Evolutionary conservation across 2,797 vertebrate species (phyloP).

Genomic region (Graptemys geographica): DNA sequence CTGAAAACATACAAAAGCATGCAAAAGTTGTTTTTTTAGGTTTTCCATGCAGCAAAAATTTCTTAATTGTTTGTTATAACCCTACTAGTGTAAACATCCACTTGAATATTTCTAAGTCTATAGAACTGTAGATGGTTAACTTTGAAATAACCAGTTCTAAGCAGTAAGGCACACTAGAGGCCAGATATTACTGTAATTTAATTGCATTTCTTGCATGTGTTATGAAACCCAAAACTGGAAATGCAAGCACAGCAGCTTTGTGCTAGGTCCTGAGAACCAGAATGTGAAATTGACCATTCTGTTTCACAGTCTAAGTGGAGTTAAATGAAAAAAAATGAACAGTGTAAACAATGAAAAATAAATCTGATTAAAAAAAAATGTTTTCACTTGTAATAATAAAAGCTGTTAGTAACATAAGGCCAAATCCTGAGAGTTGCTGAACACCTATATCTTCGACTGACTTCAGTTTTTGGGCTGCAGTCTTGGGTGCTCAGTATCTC

Average conservation of each 20-base stretch:
- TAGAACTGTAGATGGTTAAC: background rate
- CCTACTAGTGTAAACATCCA: background rate
- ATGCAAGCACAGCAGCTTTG: background rate
- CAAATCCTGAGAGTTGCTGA: background rate
- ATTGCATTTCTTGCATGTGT: background rate
- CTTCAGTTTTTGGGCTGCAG: background rate
- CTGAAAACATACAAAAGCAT: background rate
- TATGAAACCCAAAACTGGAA: background rate
- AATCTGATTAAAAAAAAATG: background rate
- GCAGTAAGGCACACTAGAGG: background rate
- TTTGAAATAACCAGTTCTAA: background rate
- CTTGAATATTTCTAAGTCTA: background rate
- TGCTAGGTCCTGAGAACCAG: background rate
- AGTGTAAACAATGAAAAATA: background rate
- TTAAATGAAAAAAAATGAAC: background rate
- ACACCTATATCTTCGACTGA: fast-evolving
- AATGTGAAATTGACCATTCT: background rate
- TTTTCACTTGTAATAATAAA: background rate
- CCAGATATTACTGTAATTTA: background rate
- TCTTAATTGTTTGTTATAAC: background rate
- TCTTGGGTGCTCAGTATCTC: background rate
- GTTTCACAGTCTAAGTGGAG: background rate
- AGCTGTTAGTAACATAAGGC: background rate
- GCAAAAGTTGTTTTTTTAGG: background rate
- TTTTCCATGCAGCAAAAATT: background rate